Evolutionary conservation across 2,888 invertebrate species (phyloP), one percentile per base, ranked within the genome.

Genomic region (Agriotes lineatus): DNA sequence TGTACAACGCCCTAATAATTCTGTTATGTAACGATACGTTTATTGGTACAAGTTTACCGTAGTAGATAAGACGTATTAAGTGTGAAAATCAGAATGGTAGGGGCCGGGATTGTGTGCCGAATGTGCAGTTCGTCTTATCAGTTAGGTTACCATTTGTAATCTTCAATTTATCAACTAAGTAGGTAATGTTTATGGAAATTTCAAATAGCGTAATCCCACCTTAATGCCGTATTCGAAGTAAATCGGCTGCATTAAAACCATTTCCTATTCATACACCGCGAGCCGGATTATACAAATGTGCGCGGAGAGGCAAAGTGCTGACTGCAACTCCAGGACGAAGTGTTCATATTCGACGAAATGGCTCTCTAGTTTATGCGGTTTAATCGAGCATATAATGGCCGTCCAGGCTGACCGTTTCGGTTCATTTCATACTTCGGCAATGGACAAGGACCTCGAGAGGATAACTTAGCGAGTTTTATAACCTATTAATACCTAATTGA

Each of bases 371-470:
- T 80, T 78, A 79, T 80, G 79, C 74, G 80, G 81, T 81, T 81
- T 81, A 81, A 82, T 82, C 80, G 82, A 80, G 80, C 80, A 78
- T 80, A 78, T 81, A 82, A 82, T 80, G 79, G 78, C 76, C 75
- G 75, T 76, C 77, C 79, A 78, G 75, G 78, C 77, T 81, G 81
- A 80, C 81, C 81, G 77, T 74, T 74, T 76, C 69, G 65, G 67
- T 71, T 64, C 69, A 71, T 72, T 75, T 73, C 75, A 71, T 75
- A 72, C 72, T 71, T 68, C 70, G 70, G 75, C 72, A 75, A 73
- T 77, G 70, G 73, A 75, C 75, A 72, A 77, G 71, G 76, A 71
- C 72, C 72, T 75, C 72, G 68, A 77, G 75, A 76, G 78, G 76
- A 74, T 76, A 76, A 77, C 76, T 73, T 76, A 74, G 73, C 72